Conservation (phyloP, 2,113 vertebrate genomes). For the Clarias macrocephalus region DNA sequence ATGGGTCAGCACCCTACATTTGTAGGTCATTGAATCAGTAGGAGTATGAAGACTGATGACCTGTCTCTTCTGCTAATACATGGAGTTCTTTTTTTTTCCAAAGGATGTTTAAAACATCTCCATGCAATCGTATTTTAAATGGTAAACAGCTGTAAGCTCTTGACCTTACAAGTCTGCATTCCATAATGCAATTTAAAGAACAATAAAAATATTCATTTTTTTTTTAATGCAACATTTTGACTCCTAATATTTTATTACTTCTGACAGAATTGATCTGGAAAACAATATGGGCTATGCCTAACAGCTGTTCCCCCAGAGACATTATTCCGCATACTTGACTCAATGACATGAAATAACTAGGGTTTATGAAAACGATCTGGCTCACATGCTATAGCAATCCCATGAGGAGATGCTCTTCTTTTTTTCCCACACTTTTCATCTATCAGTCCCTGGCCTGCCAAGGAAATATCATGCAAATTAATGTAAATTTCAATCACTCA, state of each 20-base stretch:
- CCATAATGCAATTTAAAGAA: not conserved
- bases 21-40: not conserved
- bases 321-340: constrained; percentile 62
- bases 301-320: constrained; percentile 59
- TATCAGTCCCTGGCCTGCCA: not conserved
- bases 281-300: not conserved
- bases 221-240: not conserved
- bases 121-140: not conserved
- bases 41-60: constrained; percentile 3
- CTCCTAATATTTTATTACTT: not conserved
- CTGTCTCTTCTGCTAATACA: not conserved
- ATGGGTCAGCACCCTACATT: not conserved
- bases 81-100: not conserved
- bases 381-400: constrained; percentile 49
- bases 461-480: constrained; percentile 37
- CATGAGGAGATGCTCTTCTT: constrained; percentile 32
- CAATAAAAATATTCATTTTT: not conserved
- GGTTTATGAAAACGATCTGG: constrained; percentile 59
- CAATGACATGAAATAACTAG: constrained; percentile 65
- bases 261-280: not conserved
- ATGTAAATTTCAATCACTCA: constrained; percentile 18
- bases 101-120: not conserved
- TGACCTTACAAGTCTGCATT: not conserved
- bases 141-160: not conserved
- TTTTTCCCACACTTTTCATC: constrained; percentile 12